phyloP scores from a whole-genome alignment of 2,888 invertebrate species.

The Clusia tigrina region DNA sequence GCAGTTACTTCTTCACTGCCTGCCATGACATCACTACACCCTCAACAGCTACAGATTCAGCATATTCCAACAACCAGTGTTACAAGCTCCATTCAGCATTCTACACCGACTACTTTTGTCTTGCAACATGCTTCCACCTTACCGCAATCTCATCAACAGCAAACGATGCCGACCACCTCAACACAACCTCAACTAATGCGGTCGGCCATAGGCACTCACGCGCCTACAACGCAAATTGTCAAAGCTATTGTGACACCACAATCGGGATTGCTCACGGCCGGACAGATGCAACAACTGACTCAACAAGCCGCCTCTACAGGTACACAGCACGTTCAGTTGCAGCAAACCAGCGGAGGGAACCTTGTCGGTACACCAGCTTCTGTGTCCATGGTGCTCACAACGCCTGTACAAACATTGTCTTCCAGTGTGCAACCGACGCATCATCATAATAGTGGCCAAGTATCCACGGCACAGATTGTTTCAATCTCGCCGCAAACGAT shows the following conservation, averaged over 20 bases:
- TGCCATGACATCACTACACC: constrained; percentile 39
- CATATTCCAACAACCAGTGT: constrained; percentile 46
- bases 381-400: constrained; percentile 63
- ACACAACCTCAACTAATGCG: constrained; percentile 27
- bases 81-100: constrained; percentile 38
- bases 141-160: constrained; percentile 39
- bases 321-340: constrained; percentile 47
- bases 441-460: constrained; percentile 32
- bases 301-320: constrained; percentile 45
- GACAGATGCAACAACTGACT: constrained; percentile 66
- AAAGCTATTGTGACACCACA: constrained; percentile 62
- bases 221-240: constrained; percentile 56
- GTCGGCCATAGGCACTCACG: constrained; percentile 44
- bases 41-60: constrained; percentile 57
- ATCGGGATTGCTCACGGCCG: constrained; percentile 57
- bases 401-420: constrained; percentile 57
- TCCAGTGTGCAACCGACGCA: constrained; percentile 48
- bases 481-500: constrained; percentile 61
- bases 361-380: constrained; percentile 52
- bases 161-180: constrained; percentile 33
- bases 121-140: constrained; percentile 45
- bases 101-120: constrained; percentile 54
- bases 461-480: constrained; percentile 57
- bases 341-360: constrained; percentile 44
- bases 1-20: constrained; percentile 14